Evolutionary conservation across 2,113 vertebrate genomes (phyloP), one percentile per base, ranked within the genome.

Genomic region (Mastomys coucha): DNA sequence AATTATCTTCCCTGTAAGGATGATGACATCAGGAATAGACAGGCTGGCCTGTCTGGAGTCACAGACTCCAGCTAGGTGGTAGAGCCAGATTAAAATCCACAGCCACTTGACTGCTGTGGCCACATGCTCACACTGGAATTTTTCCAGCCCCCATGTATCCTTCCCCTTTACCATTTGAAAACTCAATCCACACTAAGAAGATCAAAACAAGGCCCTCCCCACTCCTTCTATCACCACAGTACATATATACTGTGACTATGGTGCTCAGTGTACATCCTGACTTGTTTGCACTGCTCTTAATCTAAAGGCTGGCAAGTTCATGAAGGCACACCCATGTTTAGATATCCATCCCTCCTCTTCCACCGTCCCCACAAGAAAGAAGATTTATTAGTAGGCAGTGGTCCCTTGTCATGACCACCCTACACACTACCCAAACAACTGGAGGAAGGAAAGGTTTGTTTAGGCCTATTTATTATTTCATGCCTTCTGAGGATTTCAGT

Each of bases 1-100:
- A 73, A 87, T 67, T 81, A 86, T 49, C 19, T 45, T 49, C 45
- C n/a, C 45, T 58, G 78, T 80, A 86, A 36, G 90, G 80, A 85
- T 78, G 42, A 89, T 86, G 33, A 84, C 72, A 72, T 76, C 69
- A 53, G 36, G 63, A 87, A 72, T 39, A 93, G 49, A 95, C 14
- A 91, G 26, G 51, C 26, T 94, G 42, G 69, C 26, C 58, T 26
- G 20, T 24, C 28, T 65, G 84, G 77, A 9, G 9, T 58, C 95
- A 94, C 51, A 60, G 85, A n/a, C n/a, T n/a, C n/a, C 51, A 63
- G 17, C 60, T 51, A 69, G 26, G 10, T 16, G 20, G 26, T 60
- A 49, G 39, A 56, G 51, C 1, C 8, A 4, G 33, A 84, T 88
- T 70, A 88, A 77, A 88, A 88, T 60, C 56, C 69, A 94, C 31